Percentiles rank a stretch among this genome's conserved stretches.
phyloP scores from a whole-genome alignment of 1,140 invertebrate genomes.

The Penaeus vannamei region DNA sequence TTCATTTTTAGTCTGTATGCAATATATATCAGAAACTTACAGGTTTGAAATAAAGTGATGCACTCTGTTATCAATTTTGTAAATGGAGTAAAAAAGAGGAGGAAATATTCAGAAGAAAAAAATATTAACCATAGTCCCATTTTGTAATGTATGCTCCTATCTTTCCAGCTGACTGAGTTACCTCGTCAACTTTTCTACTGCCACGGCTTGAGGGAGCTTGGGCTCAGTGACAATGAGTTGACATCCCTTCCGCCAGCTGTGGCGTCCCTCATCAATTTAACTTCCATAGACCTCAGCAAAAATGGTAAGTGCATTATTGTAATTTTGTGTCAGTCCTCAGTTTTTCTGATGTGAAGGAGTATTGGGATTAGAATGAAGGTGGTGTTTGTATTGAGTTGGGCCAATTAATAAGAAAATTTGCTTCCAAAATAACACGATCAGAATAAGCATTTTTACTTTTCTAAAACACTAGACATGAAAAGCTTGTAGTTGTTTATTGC shows the following conservation, averaged over 20 bases:
- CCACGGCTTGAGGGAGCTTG: conserved; percentile 88
- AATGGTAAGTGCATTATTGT: conserved; percentile 80
- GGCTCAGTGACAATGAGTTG: conserved; percentile 95
- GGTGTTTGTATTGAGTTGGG: background rate
- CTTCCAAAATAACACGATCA: too few relatives aligned
- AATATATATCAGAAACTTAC: too few relatives aligned
- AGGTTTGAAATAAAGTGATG: too few relatives aligned
- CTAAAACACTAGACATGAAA: too few relatives aligned
- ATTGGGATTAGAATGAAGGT: background rate
- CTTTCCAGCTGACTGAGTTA: conserved; percentile 80
- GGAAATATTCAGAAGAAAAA: background rate
- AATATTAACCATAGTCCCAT: background rate
- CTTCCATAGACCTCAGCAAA: conserved; percentile 89
- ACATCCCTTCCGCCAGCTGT: conserved; percentile 89
- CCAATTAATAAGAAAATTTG: too few relatives aligned
- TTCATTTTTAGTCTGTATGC: too few relatives aligned
- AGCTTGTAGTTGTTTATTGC: too few relatives aligned
- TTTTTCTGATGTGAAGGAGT: background rate
- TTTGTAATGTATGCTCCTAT: conserved; percentile 59
- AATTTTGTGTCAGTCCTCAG: background rate
- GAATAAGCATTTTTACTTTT: too few relatives aligned
- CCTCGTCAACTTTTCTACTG: conserved; percentile 91
- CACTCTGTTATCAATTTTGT: too few relatives aligned
- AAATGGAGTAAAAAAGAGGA: too few relatives aligned
- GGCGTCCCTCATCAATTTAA: conserved; percentile 88